Evolutionary conservation across 1,140 invertebrate genomes (phyloP).

Genomic region (Camponotus floridanus): DNA sequence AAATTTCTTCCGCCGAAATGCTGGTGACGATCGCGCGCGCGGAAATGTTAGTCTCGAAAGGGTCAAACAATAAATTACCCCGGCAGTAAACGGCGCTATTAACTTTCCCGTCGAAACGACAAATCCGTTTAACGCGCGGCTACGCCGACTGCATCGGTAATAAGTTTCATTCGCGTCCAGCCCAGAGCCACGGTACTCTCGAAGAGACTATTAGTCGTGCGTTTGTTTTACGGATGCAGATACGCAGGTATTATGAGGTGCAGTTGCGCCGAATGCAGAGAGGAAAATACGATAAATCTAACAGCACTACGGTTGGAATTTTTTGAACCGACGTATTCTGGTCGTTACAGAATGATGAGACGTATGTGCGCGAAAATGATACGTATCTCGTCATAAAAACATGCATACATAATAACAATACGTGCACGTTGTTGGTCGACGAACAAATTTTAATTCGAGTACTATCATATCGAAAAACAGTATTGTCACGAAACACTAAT

Average conservation of each 20-base stretch:
- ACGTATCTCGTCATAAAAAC: conserved; percentile 16
- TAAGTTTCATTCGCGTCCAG: conserved; percentile 59
- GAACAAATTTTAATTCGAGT: conserved; percentile 40
- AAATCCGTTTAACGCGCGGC: conserved; percentile 68
- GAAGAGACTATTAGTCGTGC: conserved; percentile 61
- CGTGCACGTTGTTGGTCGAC: not conserved
- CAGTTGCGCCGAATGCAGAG: conserved; percentile 21
- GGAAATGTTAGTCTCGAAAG: conserved; percentile 55
- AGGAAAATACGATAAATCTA: conserved; percentile 67
- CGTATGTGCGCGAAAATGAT: conserved; percentile 6
- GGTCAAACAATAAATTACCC: conserved; percentile 69
- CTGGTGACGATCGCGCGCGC: conserved; percentile 37
- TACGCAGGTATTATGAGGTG: conserved; percentile 62
- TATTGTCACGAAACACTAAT: conserved; percentile 15
- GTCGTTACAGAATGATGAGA: not conserved
- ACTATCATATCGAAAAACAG: conserved; percentile 2
- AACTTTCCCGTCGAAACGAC: conserved; percentile 68
- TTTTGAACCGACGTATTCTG: conserved; percentile 42
- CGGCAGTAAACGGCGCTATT: conserved; percentile 68
- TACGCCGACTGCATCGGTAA: conserved; percentile 67
- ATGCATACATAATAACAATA: not conserved
- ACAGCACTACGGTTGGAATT: conserved; percentile 6
- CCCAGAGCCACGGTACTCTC: conserved; percentile 41
- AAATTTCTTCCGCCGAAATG: conserved; percentile 53
- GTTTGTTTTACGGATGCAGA: conserved; percentile 67